Evolutionary conservation across 2,797 vertebrate species (phyloP).

Genomic region (Gymnodraco acuticeps): DNA sequence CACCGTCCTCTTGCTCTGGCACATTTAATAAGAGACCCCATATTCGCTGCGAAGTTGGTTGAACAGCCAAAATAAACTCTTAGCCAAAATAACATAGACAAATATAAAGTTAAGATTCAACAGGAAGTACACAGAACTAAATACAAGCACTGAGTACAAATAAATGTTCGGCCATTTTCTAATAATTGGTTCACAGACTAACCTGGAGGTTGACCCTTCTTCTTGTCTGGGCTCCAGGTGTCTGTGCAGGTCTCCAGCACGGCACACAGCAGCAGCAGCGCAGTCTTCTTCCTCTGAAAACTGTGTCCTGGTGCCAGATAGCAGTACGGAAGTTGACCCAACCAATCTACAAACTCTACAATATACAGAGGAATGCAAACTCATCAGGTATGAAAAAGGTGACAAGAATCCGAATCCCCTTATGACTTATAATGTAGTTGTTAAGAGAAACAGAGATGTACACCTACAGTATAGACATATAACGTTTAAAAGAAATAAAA

Average conservation of each 20-base stretch:
- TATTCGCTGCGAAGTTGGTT: constrained; percentile 80
- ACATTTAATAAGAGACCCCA: constrained; percentile 83
- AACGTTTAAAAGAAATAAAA: neutral
- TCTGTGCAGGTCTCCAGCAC: constrained; percentile 93
- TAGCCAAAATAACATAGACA: neutral
- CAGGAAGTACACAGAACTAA: neutral
- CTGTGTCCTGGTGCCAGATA: constrained; percentile 85
- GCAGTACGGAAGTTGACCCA: constrained; percentile 83
- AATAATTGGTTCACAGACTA: constrained; percentile 32
- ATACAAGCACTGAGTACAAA: neutral
- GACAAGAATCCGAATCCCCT: no score
- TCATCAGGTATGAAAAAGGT: no score
- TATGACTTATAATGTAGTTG: neutral
- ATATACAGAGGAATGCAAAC: neutral
- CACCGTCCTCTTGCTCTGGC: constrained; percentile 84
- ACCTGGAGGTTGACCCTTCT: constrained; percentile 94
- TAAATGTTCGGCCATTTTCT: neutral
- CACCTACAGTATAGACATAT: neutral
- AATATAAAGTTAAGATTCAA: neutral
- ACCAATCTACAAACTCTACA: constrained; percentile 90
- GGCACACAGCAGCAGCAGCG: constrained; percentile 85
- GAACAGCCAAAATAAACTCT: neutral
- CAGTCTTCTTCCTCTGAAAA: constrained; percentile 92
- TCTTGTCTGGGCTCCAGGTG: constrained; percentile 90
- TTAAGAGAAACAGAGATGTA: no score